phyloP scores from a whole-genome alignment of 2,888 invertebrate genomes.

The Drosophila nr. perissopoda region DNA sequence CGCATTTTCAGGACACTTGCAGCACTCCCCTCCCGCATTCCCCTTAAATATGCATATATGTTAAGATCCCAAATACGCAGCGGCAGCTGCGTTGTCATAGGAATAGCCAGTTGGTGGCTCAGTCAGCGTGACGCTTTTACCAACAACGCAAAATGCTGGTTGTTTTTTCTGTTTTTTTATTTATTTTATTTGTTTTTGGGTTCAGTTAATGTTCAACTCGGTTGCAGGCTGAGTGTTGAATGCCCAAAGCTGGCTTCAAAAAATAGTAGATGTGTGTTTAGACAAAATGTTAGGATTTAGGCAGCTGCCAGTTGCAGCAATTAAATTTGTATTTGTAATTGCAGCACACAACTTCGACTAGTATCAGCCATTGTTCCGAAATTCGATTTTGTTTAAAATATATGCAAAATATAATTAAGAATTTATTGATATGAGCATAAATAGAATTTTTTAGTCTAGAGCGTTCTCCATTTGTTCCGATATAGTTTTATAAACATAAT shows the following conservation, averaged over 20 bases:
- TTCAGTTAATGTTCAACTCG: constrained; percentile 13
- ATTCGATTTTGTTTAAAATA: not conserved
- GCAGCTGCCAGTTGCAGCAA: constrained; percentile 21
- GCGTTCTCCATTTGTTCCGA: not conserved
- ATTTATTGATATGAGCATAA: not conserved
- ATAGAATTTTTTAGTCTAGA: not conserved
- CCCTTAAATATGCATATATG: constrained; percentile 1
- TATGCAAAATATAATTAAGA: not conserved
- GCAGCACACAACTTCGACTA: not conserved
- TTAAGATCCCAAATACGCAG: constrained; percentile 8
- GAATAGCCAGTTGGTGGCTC: constrained; percentile 35
- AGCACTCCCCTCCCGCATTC: not conserved
- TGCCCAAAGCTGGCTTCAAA: not conserved
- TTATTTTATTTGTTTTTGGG: not conserved
- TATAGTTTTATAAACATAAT: not conserved
- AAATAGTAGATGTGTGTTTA: not conserved
- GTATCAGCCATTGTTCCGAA: not conserved
- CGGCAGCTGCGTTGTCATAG: constrained; percentile 59
- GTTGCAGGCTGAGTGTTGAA: constrained; percentile 4
- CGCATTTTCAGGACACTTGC: constrained; percentile 10
- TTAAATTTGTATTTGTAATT: not conserved
- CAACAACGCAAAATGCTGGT: not conserved
- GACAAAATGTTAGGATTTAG: not conserved
- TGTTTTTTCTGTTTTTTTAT: not conserved
- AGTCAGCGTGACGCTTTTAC: constrained; percentile 53